Base-by-base conservation (phyloP, 1,140 invertebrate species). In the Caerostris extrusa region DNA sequence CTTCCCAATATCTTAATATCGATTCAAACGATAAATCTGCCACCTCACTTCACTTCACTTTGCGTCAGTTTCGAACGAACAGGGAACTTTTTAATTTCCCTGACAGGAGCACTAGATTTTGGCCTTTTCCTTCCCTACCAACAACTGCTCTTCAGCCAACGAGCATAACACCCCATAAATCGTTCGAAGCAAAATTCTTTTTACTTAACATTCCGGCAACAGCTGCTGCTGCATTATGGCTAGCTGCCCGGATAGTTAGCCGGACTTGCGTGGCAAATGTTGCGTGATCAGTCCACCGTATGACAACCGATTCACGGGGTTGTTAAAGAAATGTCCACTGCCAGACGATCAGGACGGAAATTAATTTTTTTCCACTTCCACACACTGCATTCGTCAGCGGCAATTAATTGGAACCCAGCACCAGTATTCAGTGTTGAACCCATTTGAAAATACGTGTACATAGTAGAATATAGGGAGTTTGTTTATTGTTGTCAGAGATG, bases 241-340 rank as follows among this genome's bases (percentile, higher is more conserved):
- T 19, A n/a, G 55, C 17, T 17, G 19, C 56, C 53, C 56, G 82
- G 69, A 77, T 60, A 85, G 82, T 85, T 34, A 83, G 17, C 55
- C 56, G 82, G 55, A 57, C 19, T 58, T 7, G 82, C 82, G 82
- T 85, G 82, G 56, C 82, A 85, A 85, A 85, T 85, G 82, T 85
- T 58, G 82, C 82, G 82, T 85, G 82, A 85, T 85, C 56, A 2
- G 14, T 56, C 8, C 34, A 56, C 8, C 34, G 19, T 14, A 56
- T 60, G 56, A 19, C 82, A 85, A 56, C 69, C 69, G 57, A 85
- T 85, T 85, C 82, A 19, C 14, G 55, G 55, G 82, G 69, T 50
- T 77, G 69, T 77, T 77, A 77, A 85, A 85, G 82, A 85, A 85
- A 85, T 85, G 82, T 60, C 82, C 56, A 34, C 69, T 77, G 34